These are phyloP conservation scores for Accipiter cooperii DNA, from an alignment of 2,113 vertebrate species.

Conservation along the genomic window DNA sequence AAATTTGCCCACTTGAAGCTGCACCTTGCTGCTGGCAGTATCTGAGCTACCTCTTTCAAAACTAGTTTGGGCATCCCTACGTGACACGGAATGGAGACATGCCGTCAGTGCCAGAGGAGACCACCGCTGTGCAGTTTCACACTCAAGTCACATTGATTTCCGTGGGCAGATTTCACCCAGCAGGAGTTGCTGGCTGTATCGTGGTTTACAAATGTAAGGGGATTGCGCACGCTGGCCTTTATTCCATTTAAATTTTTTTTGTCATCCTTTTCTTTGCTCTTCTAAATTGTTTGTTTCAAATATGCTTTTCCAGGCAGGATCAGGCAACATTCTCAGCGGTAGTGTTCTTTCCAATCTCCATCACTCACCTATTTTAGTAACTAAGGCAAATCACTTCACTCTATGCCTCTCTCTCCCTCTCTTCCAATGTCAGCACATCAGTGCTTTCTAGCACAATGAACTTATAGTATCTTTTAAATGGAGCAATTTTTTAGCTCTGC, in stretches of 20 bases:
- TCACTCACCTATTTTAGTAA: background rate
- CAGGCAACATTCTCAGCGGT: background rate
- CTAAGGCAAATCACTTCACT: background rate
- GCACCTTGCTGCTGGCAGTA: background rate
- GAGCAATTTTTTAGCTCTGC: background rate
- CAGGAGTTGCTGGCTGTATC: background rate
- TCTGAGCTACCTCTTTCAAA: background rate
- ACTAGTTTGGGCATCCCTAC: background rate
- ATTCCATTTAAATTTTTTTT: background rate
- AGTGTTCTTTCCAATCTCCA: background rate
- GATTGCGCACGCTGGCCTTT: accelerated
- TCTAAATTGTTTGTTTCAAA: background rate
- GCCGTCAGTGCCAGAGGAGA: background rate
- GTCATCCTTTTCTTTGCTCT: background rate
- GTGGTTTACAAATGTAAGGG: background rate
- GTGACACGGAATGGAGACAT: background rate
- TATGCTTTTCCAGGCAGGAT: accelerated
- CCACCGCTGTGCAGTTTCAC: slow-evolving; percentile 32
- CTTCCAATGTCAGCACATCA: background rate
- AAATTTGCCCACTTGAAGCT: background rate
- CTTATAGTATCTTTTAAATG: background rate
- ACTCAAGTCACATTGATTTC: slow-evolving; percentile 40
- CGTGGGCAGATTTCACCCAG: slow-evolving; percentile 18
- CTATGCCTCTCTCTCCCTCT: background rate
- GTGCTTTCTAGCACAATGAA: background rate